phyloP scores from a whole-genome alignment of 2,113 vertebrate genomes.

The Leuciscus idus region DNA sequence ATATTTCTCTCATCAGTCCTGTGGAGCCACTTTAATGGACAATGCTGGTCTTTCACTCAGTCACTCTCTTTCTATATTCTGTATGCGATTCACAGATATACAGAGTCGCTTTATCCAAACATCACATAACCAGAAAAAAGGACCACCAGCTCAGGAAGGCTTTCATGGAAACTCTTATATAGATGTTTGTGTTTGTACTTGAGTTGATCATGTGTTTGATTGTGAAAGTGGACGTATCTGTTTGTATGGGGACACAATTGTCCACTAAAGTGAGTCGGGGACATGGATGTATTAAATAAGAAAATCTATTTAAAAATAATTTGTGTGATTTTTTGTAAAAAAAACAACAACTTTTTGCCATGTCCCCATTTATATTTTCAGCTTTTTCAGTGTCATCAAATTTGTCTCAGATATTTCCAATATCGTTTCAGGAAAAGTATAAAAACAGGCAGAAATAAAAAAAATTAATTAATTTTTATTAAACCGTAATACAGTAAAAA shows the following conservation, averaged over 20 bases:
- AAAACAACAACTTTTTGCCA: no score
- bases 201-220: neutral
- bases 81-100: neutral
- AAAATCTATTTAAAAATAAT: no score
- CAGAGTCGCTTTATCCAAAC: conserved; percentile 12
- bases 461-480: no score
- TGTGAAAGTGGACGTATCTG: neutral
- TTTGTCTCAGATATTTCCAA: no score
- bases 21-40: neutral
- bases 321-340: no score
- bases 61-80: neutral
- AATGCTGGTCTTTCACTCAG: neutral
- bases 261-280: neutral
- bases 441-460: no score
- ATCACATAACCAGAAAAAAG: neutral
- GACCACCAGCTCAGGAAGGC: conserved; percentile 16
- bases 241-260: neutral
- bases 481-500: neutral
- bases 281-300: no score
- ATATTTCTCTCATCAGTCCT: conserved; percentile 2
- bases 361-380: neutral
- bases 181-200: conserved; percentile 6
- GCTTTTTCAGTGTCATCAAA: neutral
- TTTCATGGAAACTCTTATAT: neutral
- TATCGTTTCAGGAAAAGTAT: no score